Percentiles rank a stretch among this genome's conserved stretches.
phyloP scores from a whole-genome alignment of 2,113 vertebrate genomes.

The Sphaerodactylus townsendi region DNA sequence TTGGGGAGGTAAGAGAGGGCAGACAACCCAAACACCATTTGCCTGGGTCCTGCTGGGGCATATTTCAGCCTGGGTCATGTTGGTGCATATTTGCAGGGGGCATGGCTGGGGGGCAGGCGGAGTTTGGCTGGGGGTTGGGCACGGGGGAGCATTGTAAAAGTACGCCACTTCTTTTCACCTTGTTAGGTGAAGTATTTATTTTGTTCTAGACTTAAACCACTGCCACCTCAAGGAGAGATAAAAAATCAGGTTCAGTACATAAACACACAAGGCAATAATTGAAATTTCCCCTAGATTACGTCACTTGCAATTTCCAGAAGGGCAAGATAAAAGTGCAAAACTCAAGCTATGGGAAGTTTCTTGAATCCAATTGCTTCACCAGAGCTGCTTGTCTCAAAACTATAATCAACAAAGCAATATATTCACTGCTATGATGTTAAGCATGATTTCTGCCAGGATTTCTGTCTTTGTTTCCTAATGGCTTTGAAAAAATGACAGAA shows the following conservation, averaged over 20 bases:
- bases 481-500: constrained; percentile 47
- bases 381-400: constrained; percentile 49
- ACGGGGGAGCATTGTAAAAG: no score
- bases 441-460: constrained; percentile 36
- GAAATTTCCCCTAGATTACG: constrained; percentile 41
- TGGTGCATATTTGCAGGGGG: no score
- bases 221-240: neutral
- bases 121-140: no score
- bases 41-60: no score
- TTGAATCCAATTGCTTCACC: constrained; percentile 13
- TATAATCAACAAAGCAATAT: constrained; percentile 68
- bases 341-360: constrained; percentile 37
- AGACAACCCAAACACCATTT: no score
- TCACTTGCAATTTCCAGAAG: constrained; percentile 10
- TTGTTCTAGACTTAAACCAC: neutral
- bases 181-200: neutral
- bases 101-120: no score
- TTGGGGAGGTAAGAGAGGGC: no score
- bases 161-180: neutral
- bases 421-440: constrained; percentile 57
- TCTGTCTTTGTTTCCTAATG: constrained; percentile 55
- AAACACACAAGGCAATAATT: constrained; percentile 35
- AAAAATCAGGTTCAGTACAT: constrained; percentile 29
- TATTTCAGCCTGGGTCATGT: no score
- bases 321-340: constrained; percentile 32